These are phyloP conservation scores for Metallyticus violacea DNA, from an alignment of 2,888 invertebrate genomes.

Conservation along the genomic window DNA sequence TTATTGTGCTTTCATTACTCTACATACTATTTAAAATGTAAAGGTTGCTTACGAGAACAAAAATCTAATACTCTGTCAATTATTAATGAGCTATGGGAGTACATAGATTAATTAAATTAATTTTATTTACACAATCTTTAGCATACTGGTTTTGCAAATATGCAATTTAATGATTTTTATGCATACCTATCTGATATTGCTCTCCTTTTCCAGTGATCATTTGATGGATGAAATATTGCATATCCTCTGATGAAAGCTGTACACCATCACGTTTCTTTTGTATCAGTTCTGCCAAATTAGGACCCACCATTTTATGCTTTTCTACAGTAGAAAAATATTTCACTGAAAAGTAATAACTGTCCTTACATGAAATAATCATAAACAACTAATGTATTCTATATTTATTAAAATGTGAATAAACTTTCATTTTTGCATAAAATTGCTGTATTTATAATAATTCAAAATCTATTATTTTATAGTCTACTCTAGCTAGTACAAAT, in stretches of 20 bases:
- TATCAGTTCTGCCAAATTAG: slow-evolving; percentile 31
- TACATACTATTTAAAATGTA: background rate
- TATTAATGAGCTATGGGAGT: background rate
- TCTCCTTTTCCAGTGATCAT: slow-evolving; percentile 31
- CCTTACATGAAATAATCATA: too few species aligned
- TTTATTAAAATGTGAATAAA: too few species aligned
- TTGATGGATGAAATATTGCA: slow-evolving; percentile 36
- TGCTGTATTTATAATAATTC: too few species aligned
- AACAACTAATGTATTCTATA: too few species aligned
- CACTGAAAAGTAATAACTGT: too few species aligned
- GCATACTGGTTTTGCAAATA: background rate
- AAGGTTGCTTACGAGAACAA: too few species aligned
- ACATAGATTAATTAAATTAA: background rate
- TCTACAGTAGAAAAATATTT: background rate
- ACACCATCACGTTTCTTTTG: slow-evolving; percentile 39
- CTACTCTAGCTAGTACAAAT: too few species aligned
- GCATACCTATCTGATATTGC: slow-evolving; percentile 31
- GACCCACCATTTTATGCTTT: background rate
- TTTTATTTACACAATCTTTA: background rate
- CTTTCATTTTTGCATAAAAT: too few species aligned
- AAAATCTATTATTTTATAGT: too few species aligned
- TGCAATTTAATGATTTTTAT: background rate
- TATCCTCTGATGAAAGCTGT: slow-evolving; percentile 38
- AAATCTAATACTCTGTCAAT: too few species aligned
- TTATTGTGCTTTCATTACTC: background rate